A percentile compares a stretch with the other conserved stretches of the same genome.
phyloP scores from a whole-genome alignment of 2,113 vertebrate genomes.

The Macheiramphus alcinus region DNA sequence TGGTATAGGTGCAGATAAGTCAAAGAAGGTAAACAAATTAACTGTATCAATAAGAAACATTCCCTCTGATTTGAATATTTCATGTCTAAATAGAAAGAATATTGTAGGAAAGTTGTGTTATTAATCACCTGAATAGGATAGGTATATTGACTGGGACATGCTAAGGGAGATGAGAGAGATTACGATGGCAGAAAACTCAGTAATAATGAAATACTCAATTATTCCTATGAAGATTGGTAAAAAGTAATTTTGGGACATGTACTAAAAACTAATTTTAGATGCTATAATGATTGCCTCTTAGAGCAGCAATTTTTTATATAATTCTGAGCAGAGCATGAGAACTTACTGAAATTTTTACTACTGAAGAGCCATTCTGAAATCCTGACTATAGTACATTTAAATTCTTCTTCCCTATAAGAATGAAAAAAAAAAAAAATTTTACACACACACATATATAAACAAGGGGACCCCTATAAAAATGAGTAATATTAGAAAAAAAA shows the following conservation, averaged over 20 bases:
- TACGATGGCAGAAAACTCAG: background rate
- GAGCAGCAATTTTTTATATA: background rate
- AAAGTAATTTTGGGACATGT: background rate
- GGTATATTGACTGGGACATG: background rate
- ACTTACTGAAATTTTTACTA: background rate
- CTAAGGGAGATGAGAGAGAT: background rate
- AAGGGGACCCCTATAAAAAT: background rate
- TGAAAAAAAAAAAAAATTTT: background rate
- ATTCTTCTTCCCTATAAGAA: background rate
- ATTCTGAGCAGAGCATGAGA: background rate
- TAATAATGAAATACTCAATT: background rate
- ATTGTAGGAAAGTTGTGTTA: background rate
- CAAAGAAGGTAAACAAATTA: background rate
- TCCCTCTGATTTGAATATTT: background rate
- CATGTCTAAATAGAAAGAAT: background rate
- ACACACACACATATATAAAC: background rate
- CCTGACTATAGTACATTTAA: background rate
- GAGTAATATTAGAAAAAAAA: background rate
- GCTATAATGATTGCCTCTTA: background rate
- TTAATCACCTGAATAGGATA: background rate
- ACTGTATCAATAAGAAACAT: background rate
- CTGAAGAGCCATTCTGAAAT: background rate
- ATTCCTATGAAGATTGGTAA: background rate
- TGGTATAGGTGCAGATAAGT: background rate
- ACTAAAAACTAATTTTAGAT: slow-evolving; percentile 1